phyloP scores from a whole-genome alignment of 2,113 vertebrate genomes.

The Charadrius vociferus region DNA sequence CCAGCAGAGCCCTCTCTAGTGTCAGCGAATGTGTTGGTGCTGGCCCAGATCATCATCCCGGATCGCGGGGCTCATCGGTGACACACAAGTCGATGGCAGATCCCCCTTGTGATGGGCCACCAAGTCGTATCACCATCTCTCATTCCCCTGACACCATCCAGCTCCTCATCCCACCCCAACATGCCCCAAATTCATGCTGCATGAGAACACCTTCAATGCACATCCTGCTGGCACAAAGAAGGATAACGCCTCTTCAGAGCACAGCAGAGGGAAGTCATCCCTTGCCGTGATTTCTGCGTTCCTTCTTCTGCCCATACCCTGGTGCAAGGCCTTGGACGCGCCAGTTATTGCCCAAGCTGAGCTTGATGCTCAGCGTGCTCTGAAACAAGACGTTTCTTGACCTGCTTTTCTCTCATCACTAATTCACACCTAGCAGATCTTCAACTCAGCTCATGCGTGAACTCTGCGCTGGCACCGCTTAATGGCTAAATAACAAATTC shows the following conservation, averaged over 20 bases:
- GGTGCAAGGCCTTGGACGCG: background rate
- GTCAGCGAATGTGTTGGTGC: background rate
- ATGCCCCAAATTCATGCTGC: background rate
- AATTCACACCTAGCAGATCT: constrained; percentile 48
- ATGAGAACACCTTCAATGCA: rapidly evolving
- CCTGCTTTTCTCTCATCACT: constrained; percentile 57
- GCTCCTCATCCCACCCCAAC: background rate
- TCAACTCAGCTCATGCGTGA: constrained; percentile 21
- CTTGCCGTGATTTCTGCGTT: background rate
- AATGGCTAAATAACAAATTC: constrained; percentile 31
- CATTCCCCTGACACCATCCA: background rate
- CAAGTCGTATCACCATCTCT: background rate
- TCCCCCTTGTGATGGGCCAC: background rate
- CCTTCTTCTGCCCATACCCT: background rate
- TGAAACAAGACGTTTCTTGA: background rate
- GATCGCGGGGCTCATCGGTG: background rate
- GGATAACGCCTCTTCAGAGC: background rate
- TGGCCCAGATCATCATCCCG: background rate
- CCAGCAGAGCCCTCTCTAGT: background rate
- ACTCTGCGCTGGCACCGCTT: background rate
- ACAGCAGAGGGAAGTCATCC: background rate
- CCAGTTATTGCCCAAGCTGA: background rate
- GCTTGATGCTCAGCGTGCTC: background rate
- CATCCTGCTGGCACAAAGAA: background rate
- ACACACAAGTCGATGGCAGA: background rate